These are phyloP conservation scores for Barypeithes pellucidus DNA, from an alignment of 2,888 invertebrate species.

Conservation along the genomic window DNA sequence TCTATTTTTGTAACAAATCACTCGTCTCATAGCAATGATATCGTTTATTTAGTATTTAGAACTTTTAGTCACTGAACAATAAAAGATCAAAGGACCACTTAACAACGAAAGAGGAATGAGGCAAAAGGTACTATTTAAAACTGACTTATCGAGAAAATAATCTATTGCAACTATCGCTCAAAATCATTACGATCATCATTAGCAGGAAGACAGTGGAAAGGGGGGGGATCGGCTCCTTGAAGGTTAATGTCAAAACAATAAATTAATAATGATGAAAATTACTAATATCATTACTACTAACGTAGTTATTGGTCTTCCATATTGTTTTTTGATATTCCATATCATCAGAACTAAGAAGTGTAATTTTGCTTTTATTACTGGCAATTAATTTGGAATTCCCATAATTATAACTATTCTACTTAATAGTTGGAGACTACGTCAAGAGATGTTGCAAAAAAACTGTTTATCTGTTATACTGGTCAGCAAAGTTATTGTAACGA, in stretches of 20 bases:
- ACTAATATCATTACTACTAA: slow-evolving; percentile 40
- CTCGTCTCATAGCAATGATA: too few relatives aligned
- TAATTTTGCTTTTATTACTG: slow-evolving; percentile 10
- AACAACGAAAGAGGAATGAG: neutral
- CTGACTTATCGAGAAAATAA: neutral
- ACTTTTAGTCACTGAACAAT: too few relatives aligned
- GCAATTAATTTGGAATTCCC: neutral
- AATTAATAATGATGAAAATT: slow-evolving; percentile 70
- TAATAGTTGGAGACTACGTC: neutral
- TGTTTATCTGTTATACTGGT: too few relatives aligned
- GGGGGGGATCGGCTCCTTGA: slow-evolving; percentile 16
- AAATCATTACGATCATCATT: slow-evolving; percentile 18
- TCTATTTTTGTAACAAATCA: too few relatives aligned
- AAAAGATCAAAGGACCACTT: neutral
- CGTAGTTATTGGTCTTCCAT: slow-evolving; percentile 19
- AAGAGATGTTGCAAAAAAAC: neutral
- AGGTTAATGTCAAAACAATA: slow-evolving; percentile 53
- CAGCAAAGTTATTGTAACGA: too few relatives aligned
- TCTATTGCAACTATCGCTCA: slow-evolving; percentile 6
- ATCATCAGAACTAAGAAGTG: slow-evolving; percentile 20
- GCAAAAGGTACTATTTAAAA: neutral
- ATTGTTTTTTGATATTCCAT: slow-evolving; percentile 16
- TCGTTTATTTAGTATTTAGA: too few relatives aligned
- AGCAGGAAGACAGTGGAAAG: neutral
- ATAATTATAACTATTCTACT: neutral